These are phyloP conservation scores for Cosmopolites sordidus DNA, from an alignment of 2,888 invertebrate species.

Conservation along the genomic window DNA sequence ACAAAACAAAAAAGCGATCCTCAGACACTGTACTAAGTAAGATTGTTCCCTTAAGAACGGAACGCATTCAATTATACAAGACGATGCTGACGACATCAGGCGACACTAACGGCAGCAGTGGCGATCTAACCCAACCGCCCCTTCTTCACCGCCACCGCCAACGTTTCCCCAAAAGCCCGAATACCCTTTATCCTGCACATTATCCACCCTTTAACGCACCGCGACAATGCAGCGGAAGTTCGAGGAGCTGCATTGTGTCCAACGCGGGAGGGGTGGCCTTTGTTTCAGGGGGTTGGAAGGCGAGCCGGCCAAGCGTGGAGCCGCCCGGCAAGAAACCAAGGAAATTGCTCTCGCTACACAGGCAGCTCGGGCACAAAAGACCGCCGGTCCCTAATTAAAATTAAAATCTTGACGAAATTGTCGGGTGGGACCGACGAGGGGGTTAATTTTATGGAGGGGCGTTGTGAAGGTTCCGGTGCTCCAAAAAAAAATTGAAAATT, in stretches of 20 bases:
- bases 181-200: slow-evolving; percentile 36
- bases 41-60: no score
- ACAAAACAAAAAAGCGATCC: no score
- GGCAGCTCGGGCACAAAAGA: slow-evolving; percentile 35
- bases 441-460: no score
- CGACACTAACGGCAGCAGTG: background rate
- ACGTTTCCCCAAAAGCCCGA: slow-evolving; percentile 8
- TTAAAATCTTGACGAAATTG: slow-evolving; percentile 38
- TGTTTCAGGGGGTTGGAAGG: slow-evolving; percentile 3
- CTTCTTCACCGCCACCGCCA: no score
- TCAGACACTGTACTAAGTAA: no score
- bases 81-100: background rate
- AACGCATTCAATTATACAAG: no score
- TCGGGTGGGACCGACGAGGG: no score
- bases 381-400: slow-evolving; percentile 45
- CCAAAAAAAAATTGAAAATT: no score
- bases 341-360: slow-evolving; percentile 48
- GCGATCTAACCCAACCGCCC: background rate
- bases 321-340: slow-evolving; percentile 41
- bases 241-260: slow-evolving; percentile 50
- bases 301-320: slow-evolving; percentile 42
- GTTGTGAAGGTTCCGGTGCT: no score
- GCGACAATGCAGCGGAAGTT: slow-evolving; percentile 50
- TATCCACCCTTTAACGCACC: slow-evolving; percentile 51
- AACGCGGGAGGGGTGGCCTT: slow-evolving; percentile 27